Evolutionary conservation across 2,888 invertebrate genomes (phyloP).

Genomic region (Scaptomyza reducta): DNA sequence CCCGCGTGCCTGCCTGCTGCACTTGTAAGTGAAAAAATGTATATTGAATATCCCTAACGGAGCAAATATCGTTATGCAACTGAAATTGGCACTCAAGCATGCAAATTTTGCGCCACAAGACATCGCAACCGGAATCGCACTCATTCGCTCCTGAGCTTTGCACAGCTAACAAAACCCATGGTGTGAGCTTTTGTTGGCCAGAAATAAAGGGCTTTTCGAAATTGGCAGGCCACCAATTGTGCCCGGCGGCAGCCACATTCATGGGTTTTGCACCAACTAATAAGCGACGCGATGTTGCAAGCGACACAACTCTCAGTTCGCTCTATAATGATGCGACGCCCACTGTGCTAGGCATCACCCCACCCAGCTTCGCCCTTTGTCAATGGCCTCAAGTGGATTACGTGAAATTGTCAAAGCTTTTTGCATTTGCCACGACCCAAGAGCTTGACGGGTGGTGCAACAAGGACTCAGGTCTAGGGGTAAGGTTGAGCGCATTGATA

Average conservation of each 20-base stretch:
- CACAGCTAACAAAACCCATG: conserved; percentile 12
- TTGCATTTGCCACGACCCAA: conserved; percentile 16
- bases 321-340: conserved; percentile 50
- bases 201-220: conserved; percentile 8
- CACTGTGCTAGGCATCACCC: conserved; percentile 33
- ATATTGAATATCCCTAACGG: conserved; percentile 39
- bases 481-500: conserved; percentile 46
- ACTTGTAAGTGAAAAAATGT: conserved; percentile 28
- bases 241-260: conserved; percentile 74
- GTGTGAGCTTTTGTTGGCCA: conserved; percentile 23
- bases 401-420: conserved; percentile 57
- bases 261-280: conserved; percentile 67
- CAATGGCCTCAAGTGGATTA: conserved; percentile 63
- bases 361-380: conserved; percentile 14
- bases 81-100: conserved; percentile 56
- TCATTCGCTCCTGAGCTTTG: conserved; percentile 4
- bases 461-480: background rate
- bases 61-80: conserved; percentile 47
- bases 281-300: conserved; percentile 42
- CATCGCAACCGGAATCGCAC: conserved; percentile 33
- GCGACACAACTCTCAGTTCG: conserved; percentile 27
- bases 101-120: conserved; percentile 66
- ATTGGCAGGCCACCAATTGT: conserved; percentile 69
- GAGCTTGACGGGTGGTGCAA: conserved; percentile 29
- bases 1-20: conserved; percentile 5